phyloP scores from a whole-genome alignment of 2,888 invertebrate genomes.

The Sycophila texana region DNA sequence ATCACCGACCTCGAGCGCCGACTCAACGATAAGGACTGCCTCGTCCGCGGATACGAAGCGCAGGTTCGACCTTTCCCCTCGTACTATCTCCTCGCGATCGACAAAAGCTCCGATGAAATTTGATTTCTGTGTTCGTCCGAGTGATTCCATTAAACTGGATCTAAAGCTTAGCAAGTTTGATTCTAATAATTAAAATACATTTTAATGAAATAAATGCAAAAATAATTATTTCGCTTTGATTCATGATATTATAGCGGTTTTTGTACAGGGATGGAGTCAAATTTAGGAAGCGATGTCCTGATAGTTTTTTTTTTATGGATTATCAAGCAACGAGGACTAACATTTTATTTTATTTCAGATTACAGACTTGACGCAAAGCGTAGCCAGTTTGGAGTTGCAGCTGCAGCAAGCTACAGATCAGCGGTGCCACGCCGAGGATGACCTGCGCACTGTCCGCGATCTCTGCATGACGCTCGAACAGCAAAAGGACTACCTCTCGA shows the following conservation, averaged over 20 bases:
- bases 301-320: too few species aligned
- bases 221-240: too few species aligned
- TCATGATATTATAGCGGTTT: too few species aligned
- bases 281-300: too few species aligned
- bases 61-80: slow-evolving; percentile 73
- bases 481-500: slow-evolving; percentile 81
- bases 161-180: too few species aligned
- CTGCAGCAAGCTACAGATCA: slow-evolving; percentile 79
- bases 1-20: slow-evolving; percentile 82
- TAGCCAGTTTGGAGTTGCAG: slow-evolving; percentile 82
- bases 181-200: too few species aligned
- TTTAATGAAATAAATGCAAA: too few species aligned
- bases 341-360: slow-evolving; percentile 69
- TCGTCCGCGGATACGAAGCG: slow-evolving; percentile 78
- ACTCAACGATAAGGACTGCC: slow-evolving; percentile 78
- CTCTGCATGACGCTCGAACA: slow-evolving; percentile 81
- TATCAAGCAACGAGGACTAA: too few species aligned
- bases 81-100: not conserved
- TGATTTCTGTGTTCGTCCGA: too few species aligned
- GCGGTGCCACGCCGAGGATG: slow-evolving; percentile 80
- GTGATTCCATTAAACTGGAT: too few species aligned
- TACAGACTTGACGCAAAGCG: slow-evolving; percentile 73
- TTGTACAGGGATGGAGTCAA: too few species aligned
- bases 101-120: not conserved
- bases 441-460: slow-evolving; percentile 79